Base-by-base conservation (phyloP, 1,140 invertebrate species). In the Drosophila miranda region DNA sequence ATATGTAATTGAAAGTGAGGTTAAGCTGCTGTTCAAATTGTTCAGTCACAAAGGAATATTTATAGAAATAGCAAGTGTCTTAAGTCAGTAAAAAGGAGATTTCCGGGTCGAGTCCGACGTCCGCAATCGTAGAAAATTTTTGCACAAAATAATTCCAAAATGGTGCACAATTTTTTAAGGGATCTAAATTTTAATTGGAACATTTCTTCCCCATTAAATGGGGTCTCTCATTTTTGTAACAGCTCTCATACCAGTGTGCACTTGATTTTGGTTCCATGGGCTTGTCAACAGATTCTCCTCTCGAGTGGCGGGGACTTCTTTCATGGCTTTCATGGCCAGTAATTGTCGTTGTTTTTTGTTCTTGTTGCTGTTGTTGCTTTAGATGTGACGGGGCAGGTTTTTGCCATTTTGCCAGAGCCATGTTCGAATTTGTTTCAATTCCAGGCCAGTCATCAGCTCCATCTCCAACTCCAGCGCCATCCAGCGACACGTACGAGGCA, bases 401-500 rank as follows among this genome's bases (percentile, higher is more conserved):
- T 63, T 64, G 78, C 68, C 61, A 73, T 61, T 73, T 67, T 54
- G 62, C 75, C 78, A 46, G 54, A 62, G 48, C 74, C 59, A 78
- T 84, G 76, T 84, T 81, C 77, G 83, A 87, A 86, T 86, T 86
- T 86, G 81, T 87, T 86, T 86, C 81, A 86, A 84, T 86, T 84
- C 77, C 48, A 51, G 55, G 53, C 23, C 34, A 6, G 38, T 51
- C 41, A 30, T 49, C 49, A 19, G 21, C 43, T 41, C 16, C 50
- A 11, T 16, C 13, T 11, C 23, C 16, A 38, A 5, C 14, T n/a
- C 5, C 61, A 43, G 30, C n/a, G 1, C 2, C 61, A 43, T 23
- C 44, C 62, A 42, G 78, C 49, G 67, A 86, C 80, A 84, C 80
- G 80, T 84, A 84, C 78, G 81, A 61, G 67, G 72, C 81, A 86